Evolutionary conservation across 2,888 invertebrate genomes (phyloP).

Genomic region (Bugula neritina): DNA sequence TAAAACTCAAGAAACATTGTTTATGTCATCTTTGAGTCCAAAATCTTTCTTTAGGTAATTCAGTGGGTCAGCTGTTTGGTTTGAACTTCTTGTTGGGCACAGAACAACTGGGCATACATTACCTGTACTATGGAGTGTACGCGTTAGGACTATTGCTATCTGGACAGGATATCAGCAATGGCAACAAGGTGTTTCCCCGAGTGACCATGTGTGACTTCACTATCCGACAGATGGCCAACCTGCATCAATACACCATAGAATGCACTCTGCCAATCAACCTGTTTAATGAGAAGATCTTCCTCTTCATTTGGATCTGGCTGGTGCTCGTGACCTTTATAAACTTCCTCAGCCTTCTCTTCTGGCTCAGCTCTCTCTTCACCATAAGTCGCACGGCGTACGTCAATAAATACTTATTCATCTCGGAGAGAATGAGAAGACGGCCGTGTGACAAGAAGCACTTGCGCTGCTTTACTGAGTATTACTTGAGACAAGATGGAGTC

Average conservation of each 20-base stretch:
- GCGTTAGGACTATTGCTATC: constrained; percentile 53
- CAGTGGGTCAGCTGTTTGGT: constrained; percentile 54
- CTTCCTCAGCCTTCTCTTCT: constrained; percentile 42
- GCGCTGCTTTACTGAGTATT: constrained; percentile 28
- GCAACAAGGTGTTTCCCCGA: constrained; percentile 46
- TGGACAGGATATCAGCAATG: constrained; percentile 42
- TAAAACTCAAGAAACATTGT: too few species aligned
- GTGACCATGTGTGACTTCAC: constrained; percentile 52
- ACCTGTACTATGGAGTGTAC: constrained; percentile 53
- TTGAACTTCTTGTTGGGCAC: constrained; percentile 55
- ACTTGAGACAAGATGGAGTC: constrained; percentile 31
- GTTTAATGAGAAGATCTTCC: constrained; percentile 51
- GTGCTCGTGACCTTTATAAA: constrained; percentile 47
- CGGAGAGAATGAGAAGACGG: constrained; percentile 25
- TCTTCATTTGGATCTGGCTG: constrained; percentile 53
- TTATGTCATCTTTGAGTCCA: too few species aligned
- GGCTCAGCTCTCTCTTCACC: constrained; percentile 36
- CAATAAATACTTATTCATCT: constrained; percentile 30
- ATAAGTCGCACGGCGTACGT: constrained; percentile 30
- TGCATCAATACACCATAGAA: constrained; percentile 36
- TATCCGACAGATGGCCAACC: constrained; percentile 48
- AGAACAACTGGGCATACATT: constrained; percentile 33
- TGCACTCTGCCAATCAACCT: constrained; percentile 34
- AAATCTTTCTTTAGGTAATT: constrained; percentile 41
- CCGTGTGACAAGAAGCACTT: constrained; percentile 23